Evolutionary conservation across 2,113 vertebrate species (phyloP).

Genomic region (Psammodynastes pulverulentus): DNA sequence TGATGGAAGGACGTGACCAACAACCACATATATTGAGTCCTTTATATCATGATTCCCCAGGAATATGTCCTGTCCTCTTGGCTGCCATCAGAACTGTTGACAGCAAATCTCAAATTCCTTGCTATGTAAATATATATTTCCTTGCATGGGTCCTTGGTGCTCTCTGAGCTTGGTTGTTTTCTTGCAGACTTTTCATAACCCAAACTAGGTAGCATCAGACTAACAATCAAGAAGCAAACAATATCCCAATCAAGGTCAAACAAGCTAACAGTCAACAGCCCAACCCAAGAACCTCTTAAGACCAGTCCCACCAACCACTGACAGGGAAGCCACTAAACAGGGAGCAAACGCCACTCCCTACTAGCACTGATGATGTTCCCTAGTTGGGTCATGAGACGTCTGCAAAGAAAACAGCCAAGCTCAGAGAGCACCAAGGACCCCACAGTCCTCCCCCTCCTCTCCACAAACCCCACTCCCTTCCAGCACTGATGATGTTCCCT

Average conservation of each 20-base stretch:
- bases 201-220: not conserved
- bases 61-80: not conserved
- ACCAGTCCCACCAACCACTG: not conserved
- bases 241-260: not conserved
- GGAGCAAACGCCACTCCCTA: not conserved
- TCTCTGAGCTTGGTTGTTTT: not conserved
- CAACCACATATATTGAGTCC: not conserved
- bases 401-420: not conserved
- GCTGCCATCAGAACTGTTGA: not conserved
- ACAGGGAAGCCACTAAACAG: not conserved
- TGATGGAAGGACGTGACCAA: not conserved
- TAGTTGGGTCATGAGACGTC: not conserved
- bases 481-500: not conserved
- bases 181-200: not conserved
- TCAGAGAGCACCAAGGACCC: not conserved
- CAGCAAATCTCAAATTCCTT: not conserved
- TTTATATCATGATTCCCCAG: not conserved
- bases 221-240: not conserved
- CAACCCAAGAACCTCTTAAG: not conserved
- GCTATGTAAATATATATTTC: not conserved
- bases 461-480: not conserved
- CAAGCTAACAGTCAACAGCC: not conserved
- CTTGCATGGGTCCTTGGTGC: not conserved
- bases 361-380: not conserved
- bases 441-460: no score